These are phyloP conservation scores for Aspidiotus rigidus DNA, from an alignment of 2,888 invertebrate genomes.

Conservation along the genomic window DNA sequence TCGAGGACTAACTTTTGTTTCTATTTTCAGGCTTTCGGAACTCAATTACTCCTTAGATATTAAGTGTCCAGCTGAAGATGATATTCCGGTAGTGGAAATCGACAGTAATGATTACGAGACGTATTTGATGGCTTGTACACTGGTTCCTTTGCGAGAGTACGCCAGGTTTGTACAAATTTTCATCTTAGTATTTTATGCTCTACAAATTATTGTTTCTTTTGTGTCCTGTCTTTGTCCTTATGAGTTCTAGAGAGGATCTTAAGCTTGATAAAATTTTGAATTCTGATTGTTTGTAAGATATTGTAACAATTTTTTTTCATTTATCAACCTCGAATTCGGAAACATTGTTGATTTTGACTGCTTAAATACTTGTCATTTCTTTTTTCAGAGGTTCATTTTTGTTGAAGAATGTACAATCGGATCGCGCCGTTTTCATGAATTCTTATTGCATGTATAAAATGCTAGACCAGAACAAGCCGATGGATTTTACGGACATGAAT, in stretches of 20 bases:
- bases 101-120: constrained; percentile 23
- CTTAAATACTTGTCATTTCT: neutral
- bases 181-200: no score
- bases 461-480: constrained; percentile 29
- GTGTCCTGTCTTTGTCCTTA: neutral
- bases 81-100: constrained; percentile 19
- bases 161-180: constrained; percentile 12
- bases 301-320: neutral
- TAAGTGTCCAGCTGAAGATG: constrained; percentile 6
- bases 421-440: constrained; percentile 19
- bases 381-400: constrained; percentile 22
- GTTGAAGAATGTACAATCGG: constrained; percentile 13
- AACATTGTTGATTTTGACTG: no score
- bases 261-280: neutral
- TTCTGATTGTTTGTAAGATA: neutral
- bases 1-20: neutral
- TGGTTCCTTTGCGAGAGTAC: constrained; percentile 26
- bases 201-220: no score
- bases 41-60: constrained; percentile 20
- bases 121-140: constrained; percentile 18
- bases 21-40: constrained; percentile 15
- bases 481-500: constrained; percentile 30
- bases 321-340: no score
- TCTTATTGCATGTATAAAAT: constrained; percentile 29
- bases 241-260: neutral